phyloP scores from a whole-genome alignment of 2,797 vertebrate species.

The Sebastes flavidus region DNA sequence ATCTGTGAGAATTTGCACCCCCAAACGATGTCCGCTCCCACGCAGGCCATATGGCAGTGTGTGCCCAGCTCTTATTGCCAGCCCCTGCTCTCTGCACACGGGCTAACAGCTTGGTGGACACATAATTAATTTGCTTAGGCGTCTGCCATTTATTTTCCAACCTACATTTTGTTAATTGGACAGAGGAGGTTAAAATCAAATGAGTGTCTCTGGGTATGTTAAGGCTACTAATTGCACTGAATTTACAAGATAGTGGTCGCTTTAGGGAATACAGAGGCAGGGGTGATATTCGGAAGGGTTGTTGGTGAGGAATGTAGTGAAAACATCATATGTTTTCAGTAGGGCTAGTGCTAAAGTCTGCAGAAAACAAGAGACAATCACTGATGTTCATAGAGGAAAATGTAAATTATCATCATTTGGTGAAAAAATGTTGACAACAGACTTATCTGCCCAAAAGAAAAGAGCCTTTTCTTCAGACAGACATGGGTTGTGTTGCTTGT shows the following conservation, averaged over 20 bases:
- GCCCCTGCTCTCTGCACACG: constrained; percentile 66
- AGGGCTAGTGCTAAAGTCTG: not conserved
- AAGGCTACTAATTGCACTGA: constrained; percentile 75
- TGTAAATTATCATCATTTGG: not conserved
- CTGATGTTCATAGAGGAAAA: not conserved
- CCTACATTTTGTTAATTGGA: constrained; percentile 87
- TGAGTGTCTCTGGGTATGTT: constrained; percentile 76
- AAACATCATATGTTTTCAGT: constrained; percentile 44
- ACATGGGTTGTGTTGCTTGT: constrained; percentile 15
- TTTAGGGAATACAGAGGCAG: constrained; percentile 49
- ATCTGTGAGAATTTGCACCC: constrained; percentile 74
- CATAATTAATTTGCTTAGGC: constrained; percentile 86
- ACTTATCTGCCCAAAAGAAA: not conserved
- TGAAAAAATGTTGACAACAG: not conserved
- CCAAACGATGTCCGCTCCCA: constrained; percentile 70
- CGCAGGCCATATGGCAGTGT: constrained; percentile 82
- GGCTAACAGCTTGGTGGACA: constrained; percentile 86
- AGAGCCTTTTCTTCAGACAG: not conserved
- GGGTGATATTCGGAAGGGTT: constrained; percentile 35
- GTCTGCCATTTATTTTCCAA: constrained; percentile 87
- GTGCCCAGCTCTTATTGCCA: constrained; percentile 73
- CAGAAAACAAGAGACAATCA: not conserved
- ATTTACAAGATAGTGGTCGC: constrained; percentile 59
- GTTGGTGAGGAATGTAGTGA: constrained; percentile 39
- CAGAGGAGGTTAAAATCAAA: constrained; percentile 83